Percentiles rank a stretch among this genome's conserved stretches.
Conservation (phyloP, 2,113 vertebrate genomes). For the Oncorhynchus gorbuscha region DNA sequence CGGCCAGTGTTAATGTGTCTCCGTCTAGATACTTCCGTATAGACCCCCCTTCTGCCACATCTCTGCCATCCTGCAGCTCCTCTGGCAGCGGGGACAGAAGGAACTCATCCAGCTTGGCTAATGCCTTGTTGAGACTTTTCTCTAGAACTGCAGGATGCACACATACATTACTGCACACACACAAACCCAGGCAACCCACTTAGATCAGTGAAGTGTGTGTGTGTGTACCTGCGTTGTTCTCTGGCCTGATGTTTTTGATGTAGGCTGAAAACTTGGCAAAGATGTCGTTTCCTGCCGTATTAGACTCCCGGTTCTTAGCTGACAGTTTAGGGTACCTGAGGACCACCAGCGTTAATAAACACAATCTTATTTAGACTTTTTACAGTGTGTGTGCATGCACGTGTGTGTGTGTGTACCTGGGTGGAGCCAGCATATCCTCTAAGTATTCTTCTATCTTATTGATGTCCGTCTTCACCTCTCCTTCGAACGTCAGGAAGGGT, state of each 20-base stretch:
- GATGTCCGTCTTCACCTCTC: no score
- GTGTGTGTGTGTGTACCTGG: no score
- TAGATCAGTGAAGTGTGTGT: no score
- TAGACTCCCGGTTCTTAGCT: no score
- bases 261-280: no score
- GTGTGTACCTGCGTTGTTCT: no score
- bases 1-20: slow-evolving; percentile 89
- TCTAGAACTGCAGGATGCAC: slow-evolving; percentile 86
- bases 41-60: slow-evolving; percentile 73
- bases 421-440: no score
- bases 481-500: no score
- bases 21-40: slow-evolving; percentile 90
- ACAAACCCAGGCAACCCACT: slow-evolving; percentile 19
- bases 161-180: slow-evolving; percentile 35
- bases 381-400: background rate
- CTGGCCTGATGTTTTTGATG: no score
- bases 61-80: slow-evolving; percentile 72
- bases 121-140: slow-evolving; percentile 82
- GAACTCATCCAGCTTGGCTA: slow-evolving; percentile 88
- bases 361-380: background rate
- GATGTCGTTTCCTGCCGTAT: no score
- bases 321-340: background rate
- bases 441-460: no score
- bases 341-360: slow-evolving; percentile 13
- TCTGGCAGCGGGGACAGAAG: slow-evolving; percentile 82